Evolutionary conservation across 2,113 vertebrate species (phyloP).

Genomic region (Eonycteris spelaea): DNA sequence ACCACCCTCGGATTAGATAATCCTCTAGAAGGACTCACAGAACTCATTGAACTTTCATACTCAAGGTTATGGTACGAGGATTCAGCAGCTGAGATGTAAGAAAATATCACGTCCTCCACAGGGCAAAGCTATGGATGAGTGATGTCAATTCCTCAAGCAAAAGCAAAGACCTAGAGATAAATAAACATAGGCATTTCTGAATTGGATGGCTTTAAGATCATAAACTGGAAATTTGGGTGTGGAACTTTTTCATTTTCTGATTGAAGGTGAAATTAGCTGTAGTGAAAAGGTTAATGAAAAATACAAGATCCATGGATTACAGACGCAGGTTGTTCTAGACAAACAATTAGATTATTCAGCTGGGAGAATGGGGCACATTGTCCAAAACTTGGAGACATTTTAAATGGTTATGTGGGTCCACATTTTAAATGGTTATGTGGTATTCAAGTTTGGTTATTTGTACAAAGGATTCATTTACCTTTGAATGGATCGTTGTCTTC

Average conservation of each 20-base stretch:
- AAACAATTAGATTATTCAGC: neutral
- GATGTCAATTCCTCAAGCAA: neutral
- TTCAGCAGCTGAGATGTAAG: neutral
- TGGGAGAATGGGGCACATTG: constrained; percentile 26
- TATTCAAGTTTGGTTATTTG: constrained; percentile 42
- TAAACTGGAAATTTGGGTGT: neutral
- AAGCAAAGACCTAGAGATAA: neutral
- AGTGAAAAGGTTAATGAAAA: neutral
- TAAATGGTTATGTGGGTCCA: neutral
- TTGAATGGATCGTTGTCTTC: constrained; percentile 56
- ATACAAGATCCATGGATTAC: neutral
- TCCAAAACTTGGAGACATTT: constrained; percentile 10
- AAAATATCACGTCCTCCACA: neutral
- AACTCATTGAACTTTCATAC: neutral
- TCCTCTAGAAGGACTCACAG: neutral
- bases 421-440: neutral
- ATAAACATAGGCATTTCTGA: neutral
- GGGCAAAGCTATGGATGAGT: neutral
- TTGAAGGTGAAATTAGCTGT: neutral
- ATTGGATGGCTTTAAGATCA: neutral
- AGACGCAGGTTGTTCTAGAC: neutral
- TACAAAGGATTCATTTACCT: constrained; percentile 57
- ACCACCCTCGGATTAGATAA: neutral
- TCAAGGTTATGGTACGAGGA: neutral
- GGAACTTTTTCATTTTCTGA: neutral